Evolutionary conservation across 2,797 vertebrate species (phyloP).

Genomic region (Molossus alvarezi): DNA sequence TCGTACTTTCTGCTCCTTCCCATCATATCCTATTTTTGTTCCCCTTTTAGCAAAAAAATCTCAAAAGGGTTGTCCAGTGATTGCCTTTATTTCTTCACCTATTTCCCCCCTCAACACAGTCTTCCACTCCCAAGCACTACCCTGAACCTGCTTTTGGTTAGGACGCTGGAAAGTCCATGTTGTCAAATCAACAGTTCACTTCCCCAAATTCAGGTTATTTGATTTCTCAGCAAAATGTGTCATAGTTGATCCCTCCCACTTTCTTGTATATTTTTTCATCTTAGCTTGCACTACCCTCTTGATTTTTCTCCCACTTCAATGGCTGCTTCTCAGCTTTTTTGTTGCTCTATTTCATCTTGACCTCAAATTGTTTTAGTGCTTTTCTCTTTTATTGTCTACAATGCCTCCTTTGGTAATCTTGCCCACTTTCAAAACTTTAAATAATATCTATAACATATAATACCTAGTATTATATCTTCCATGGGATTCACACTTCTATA

Average conservation of each 20-base stretch:
- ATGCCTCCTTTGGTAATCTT: not conserved
- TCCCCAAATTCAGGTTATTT: not conserved
- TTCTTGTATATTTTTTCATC: not conserved
- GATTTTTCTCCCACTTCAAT: not conserved
- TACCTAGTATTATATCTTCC: not conserved
- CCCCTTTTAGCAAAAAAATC: not conserved
- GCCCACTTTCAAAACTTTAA: not conserved
- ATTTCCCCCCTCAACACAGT: not conserved
- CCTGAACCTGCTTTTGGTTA: not conserved
- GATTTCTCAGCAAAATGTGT: not conserved
- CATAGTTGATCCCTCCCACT: no score
- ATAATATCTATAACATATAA: not conserved
- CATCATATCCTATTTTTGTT: not conserved
- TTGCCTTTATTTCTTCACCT: not conserved
- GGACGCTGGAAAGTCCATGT: not conserved
- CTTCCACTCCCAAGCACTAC: not conserved
- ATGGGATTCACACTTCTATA: not conserved
- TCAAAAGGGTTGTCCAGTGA: not conserved
- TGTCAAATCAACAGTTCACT: not conserved
- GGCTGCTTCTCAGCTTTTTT: not conserved
- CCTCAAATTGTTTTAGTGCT: not conserved
- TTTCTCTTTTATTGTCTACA: not conserved
- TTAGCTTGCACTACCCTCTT: not conserved
- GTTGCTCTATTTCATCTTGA: not conserved
- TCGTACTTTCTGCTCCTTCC: not conserved